These are phyloP conservation scores for Pampusana beccarii DNA, from an alignment of 2,113 vertebrate genomes.

Conservation along the genomic window DNA sequence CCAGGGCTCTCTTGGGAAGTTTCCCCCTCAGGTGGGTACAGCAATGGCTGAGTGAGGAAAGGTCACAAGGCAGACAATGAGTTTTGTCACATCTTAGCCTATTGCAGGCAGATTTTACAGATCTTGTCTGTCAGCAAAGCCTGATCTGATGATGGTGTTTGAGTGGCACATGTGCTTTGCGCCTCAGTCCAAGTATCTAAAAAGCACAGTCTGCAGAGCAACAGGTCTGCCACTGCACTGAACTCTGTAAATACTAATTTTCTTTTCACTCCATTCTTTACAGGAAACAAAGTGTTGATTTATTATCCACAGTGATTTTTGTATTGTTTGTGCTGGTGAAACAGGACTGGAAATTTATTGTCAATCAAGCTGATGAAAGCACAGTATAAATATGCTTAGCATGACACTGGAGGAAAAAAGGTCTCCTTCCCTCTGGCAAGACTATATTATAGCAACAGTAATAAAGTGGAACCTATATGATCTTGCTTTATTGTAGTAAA, in stretches of 20 bases:
- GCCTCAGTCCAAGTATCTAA: not conserved
- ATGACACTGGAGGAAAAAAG: not conserved
- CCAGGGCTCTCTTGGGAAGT: not conserved
- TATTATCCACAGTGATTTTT: not conserved
- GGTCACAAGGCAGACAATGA: accelerated
- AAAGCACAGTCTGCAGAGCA: not conserved
- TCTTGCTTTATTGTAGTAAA: not conserved
- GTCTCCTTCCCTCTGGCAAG: not conserved
- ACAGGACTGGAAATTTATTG: not conserved
- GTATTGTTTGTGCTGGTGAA: not conserved
- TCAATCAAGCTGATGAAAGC: not conserved
- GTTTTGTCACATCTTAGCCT: not conserved
- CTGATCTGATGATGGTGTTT: not conserved
- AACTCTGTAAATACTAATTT: not conserved
- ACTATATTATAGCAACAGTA: not conserved
- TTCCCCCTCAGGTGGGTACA: accelerated
- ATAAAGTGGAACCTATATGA: not conserved
- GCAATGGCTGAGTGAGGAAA: not conserved
- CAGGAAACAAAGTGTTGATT: not conserved
- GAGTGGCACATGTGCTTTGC: not conserved
- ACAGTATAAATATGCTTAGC: not conserved
- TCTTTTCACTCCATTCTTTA: not conserved
- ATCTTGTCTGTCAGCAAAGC: not conserved
- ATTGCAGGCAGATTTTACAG: not conserved
- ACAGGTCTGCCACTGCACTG: not conserved